Base-by-base conservation (phyloP, 1,140 invertebrate species). In the roundworm (Caenorhabditis elegans) region DNA sequence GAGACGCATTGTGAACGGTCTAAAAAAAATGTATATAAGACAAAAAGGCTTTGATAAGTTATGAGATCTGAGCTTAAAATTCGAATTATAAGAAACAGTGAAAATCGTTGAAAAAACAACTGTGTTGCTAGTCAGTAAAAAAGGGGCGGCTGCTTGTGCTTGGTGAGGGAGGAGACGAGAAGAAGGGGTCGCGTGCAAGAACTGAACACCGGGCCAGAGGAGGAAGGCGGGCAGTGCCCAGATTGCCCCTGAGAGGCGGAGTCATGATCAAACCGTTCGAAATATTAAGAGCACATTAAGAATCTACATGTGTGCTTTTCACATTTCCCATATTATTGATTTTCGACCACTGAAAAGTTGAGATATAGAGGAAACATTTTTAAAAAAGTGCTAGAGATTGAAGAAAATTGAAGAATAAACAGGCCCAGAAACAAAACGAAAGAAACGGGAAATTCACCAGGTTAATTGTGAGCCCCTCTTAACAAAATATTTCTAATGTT, bases 231-330 rank as follows among this genome's bases (percentile, higher is more conserved):
- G 60, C 24, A 39, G 34, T 15, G 34, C 60, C 60, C 60, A 39
- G 60, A 60, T 60, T 60, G 53, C 26, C 60, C 31, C 34, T 8
- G 1, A 8, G 11, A 34, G 60, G 60, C 60, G 60, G 60, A 70
- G 60, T n/a, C 34, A 39, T 19, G 10, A 70, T 70, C 60, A 70
- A 70, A 70, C 60, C 31, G 60, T 70, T 39, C 31, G 60, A 70
- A 70, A 70, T 70, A 70, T 31, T 70, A 70, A 70, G 34, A 31
- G 60, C 43, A 22, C 13, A 39, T 39, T 17, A 34, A 70, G 34
- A 39, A n/a, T 70, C n/a, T 4, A 39, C 11, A 39, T 19, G 34
- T 8, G 10, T 17, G 17, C n/a, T 70, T 5, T 43, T 43, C 24
- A n/a, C 60, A 39, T 6, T 26, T 70, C n/a, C n/a, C 22, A 70